Percentiles rank a stretch among this genome's conserved stretches.
phyloP scores from a whole-genome alignment of 2,888 invertebrate genomes.

The Fabriciana adippe region DNA sequence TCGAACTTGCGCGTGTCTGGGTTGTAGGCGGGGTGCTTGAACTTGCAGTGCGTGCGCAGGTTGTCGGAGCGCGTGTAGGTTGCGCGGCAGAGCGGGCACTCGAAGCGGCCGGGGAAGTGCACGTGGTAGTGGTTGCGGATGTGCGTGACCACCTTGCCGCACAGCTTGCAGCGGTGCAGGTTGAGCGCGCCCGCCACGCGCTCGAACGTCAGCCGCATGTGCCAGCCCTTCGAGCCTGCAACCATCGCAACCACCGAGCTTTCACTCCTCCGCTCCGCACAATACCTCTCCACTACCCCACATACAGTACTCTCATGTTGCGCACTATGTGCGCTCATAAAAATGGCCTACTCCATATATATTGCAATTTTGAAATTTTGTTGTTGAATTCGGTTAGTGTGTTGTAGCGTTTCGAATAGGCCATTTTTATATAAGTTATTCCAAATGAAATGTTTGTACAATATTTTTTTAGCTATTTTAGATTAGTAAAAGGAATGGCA shows the following conservation, averaged over 20 bases:
- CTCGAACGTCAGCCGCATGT: constrained; percentile 97
- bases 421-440: constrained; percentile 29
- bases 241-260: constrained; percentile 87
- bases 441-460: constrained; percentile 14
- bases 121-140: constrained; percentile 97
- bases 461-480: constrained; percentile 15
- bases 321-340: constrained; percentile 18
- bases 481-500: constrained; percentile 17
- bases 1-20: constrained; percentile 94
- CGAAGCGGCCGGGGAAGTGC: constrained; percentile 95
- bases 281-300: constrained; percentile 39
- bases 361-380: too few species aligned
- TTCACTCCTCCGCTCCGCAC: constrained; percentile 47
- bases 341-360: constrained; percentile 32
- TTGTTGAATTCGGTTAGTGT: neutral
- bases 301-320: neutral
- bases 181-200: constrained; percentile 95
- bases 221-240: constrained; percentile 97
- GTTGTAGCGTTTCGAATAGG: constrained; percentile 11
- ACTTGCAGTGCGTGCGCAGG: constrained; percentile 95
- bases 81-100: constrained; percentile 94
- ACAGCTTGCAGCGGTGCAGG: constrained; percentile 96
- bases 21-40: constrained; percentile 94
- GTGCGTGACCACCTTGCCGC: constrained; percentile 97
- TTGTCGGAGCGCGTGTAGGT: constrained; percentile 96